A percentile compares a stretch with the other conserved stretches of the same genome.
Conservation (phyloP, 2,888 invertebrate genomes). For the Pimpla rufipes region DNA sequence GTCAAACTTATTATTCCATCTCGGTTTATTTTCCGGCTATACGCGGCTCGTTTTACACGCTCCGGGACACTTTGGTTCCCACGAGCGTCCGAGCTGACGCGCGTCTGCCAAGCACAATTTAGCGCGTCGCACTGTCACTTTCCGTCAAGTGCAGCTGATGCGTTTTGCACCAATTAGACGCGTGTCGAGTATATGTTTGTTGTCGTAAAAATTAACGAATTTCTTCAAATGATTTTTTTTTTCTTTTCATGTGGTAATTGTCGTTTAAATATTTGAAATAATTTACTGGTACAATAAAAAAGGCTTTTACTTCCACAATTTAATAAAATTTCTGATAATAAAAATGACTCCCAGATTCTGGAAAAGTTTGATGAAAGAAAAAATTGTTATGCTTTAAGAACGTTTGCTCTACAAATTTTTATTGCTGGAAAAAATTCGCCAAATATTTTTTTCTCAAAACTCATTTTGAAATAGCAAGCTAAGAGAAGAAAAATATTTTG, state of each 20-base stretch:
- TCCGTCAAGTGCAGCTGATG: background rate
- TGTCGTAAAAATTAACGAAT: background rate
- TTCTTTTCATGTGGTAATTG: background rate
- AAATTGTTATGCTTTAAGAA: too few relatives aligned
- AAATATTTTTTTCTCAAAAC: too few relatives aligned
- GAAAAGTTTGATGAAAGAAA: too few relatives aligned
- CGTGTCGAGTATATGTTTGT: background rate
- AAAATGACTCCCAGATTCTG: too few relatives aligned
- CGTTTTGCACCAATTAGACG: slow-evolving; percentile 3
- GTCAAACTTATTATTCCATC: slow-evolving; percentile 54
- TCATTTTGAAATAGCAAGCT: too few relatives aligned
- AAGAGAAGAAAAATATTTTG: too few relatives aligned
- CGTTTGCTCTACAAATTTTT: too few relatives aligned
- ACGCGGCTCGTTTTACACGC: slow-evolving; percentile 40
- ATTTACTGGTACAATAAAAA: too few relatives aligned
- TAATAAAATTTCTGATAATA: too few relatives aligned
- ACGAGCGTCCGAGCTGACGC: slow-evolving; percentile 60
- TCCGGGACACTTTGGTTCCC: slow-evolving; percentile 47
- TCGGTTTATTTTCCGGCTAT: slow-evolving; percentile 25
- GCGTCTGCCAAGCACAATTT: slow-evolving; percentile 45
- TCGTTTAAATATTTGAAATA: too few relatives aligned
- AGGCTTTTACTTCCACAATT: too few relatives aligned
- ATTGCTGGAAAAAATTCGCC: too few relatives aligned
- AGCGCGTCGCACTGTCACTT: background rate
- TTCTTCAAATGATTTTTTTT: background rate